Conservation (phyloP, 2,888 invertebrate species). For the Acholoe squamosa region DNA sequence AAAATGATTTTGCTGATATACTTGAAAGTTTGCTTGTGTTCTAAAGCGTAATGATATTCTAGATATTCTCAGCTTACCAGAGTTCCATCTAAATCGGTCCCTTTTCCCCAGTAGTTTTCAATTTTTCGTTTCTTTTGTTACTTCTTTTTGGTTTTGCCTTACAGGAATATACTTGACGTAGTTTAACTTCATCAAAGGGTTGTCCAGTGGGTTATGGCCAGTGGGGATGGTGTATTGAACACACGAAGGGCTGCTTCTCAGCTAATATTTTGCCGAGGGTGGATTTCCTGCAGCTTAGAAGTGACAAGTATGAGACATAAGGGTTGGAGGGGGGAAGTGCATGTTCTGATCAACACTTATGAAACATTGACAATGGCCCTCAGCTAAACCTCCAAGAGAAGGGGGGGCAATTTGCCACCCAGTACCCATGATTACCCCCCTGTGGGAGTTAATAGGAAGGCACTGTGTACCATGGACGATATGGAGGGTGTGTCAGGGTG, state of each 20-base stretch:
- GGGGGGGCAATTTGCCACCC: background rate
- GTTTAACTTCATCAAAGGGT: background rate
- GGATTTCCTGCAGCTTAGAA: background rate
- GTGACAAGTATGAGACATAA: background rate
- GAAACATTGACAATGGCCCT: slow-evolving; percentile 8
- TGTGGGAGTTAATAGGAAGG: background rate
- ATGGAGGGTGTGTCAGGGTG: background rate
- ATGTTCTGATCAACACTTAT: background rate
- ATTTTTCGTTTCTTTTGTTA: no score
- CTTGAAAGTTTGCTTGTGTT: no score
- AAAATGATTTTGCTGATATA: no score
- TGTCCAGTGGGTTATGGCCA: background rate
- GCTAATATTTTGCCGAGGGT: background rate
- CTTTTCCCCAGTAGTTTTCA: no score
- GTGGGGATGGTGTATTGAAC: background rate
- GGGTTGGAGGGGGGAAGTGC: background rate
- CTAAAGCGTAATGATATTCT: no score
- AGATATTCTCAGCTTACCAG: no score
- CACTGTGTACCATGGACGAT: no score
- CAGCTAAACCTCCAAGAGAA: background rate
- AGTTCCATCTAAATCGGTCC: no score
- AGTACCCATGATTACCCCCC: background rate
- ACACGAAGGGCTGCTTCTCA: background rate
- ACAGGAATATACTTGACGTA: no score
- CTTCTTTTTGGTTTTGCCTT: no score